Evolutionary conservation across 1,140 invertebrate species (phyloP).

Genomic region (Hesperophylax magnus): DNA sequence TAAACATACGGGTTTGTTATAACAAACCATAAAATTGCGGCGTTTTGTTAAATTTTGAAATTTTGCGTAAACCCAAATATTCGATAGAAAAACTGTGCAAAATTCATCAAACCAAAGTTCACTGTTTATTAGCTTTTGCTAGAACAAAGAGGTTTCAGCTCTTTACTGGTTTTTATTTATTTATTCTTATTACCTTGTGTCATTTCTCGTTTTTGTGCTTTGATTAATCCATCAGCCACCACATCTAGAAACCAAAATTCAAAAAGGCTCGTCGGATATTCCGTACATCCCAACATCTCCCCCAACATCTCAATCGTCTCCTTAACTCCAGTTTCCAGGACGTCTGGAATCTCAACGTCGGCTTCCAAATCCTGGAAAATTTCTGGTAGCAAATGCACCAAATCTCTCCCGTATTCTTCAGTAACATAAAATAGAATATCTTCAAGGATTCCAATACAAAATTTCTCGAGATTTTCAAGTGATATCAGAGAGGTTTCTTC

Average conservation of each 20-base stretch:
- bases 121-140: no score
- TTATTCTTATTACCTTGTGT: slow-evolving; percentile 17
- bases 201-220: slow-evolving; percentile 2
- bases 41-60: no score
- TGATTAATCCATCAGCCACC: slow-evolving; percentile 13
- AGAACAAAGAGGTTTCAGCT: no score
- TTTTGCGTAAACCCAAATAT: no score
- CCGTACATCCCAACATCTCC: slow-evolving; percentile 16
- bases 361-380: not conserved
- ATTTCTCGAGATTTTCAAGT: not conserved
- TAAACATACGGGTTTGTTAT: no score
- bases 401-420: slow-evolving; percentile 30
- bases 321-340: slow-evolving; percentile 37
- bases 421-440: slow-evolving; percentile 7
- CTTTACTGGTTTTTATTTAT: no score
- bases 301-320: slow-evolving; percentile 21
- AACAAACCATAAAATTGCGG: no score
- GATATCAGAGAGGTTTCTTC: not conserved
- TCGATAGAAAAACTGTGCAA: no score
- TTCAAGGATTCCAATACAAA: slow-evolving; percentile 7
- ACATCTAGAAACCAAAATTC: slow-evolving; percentile 44
- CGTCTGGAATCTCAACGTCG: slow-evolving; percentile 11
- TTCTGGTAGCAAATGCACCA: slow-evolving; percentile 28
- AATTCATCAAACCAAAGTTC: no score
- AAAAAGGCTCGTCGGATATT: slow-evolving; percentile 3